Base-by-base conservation (phyloP, 1,140 invertebrate genomes). In the Hyles vespertilio region DNA sequence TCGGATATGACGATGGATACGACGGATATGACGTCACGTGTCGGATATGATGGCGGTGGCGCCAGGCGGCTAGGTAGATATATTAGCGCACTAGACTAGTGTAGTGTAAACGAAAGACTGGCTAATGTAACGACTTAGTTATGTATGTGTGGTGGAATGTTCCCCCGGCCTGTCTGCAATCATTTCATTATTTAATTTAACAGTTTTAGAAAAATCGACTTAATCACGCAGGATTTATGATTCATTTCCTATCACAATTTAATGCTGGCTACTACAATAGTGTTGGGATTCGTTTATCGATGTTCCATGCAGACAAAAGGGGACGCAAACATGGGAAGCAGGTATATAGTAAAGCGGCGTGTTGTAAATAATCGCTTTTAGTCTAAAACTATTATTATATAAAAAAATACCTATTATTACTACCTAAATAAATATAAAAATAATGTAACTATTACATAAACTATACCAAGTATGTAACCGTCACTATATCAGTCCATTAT, bases 41-140 rank as follows among this genome's bases (percentile, higher is more conserved):
- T 40, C 36, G 36, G 4, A 40, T 40, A 40, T 5, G 8, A 5
- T 5, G 36, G 4, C 36, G 5, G 36, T 40, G 40, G 57, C 43
- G 50, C 36, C 56, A 49, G 46, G 33, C 34, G 50, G 58, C 58
- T 56, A 54, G 49, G 44, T 22, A 22, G 44, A 49, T 47, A 33
- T 33, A 10, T 56, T 59, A 48, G 61, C 56, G 55, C 56, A 49
- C 61, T 61, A 59, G 55, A 46, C 60, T 85, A 79, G 78, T 70
- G 74, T 87, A 84, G 84, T 81, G 81, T 68, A 87, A 87, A 79
- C 81, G 84, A 87, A 87, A 87, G 84, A 87, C 84, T 87, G 84
- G 84, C 76, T 84, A 84, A 82, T 74, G 77, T 80, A 77, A 82
- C 67, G 79, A 68, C 60, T 70, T 66, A 64, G 54, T 52, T 51